A percentile compares a stretch with the other conserved stretches of the same genome.
phyloP scores from a whole-genome alignment of 1,140 invertebrate genomes.

The Magallana angulata region DNA sequence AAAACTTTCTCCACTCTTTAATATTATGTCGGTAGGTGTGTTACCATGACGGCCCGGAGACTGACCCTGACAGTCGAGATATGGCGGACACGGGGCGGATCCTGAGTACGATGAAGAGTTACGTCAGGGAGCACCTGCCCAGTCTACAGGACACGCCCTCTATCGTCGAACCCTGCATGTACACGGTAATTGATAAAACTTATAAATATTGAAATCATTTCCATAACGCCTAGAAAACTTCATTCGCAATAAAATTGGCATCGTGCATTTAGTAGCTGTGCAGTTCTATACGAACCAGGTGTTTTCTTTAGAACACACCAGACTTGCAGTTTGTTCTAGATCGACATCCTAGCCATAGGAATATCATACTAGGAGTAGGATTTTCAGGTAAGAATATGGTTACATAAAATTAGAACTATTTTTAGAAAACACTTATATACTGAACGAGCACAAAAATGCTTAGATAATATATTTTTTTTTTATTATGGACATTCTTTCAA shows the following conservation, averaged over 20 bases:
- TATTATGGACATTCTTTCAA: no score
- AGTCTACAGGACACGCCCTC: slow-evolving; percentile 64
- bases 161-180: slow-evolving; percentile 74
- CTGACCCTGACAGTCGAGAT: slow-evolving; percentile 72
- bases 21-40: slow-evolving; percentile 60
- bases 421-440: no score
- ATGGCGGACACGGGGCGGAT: slow-evolving; percentile 59
- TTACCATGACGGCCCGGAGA: slow-evolving; percentile 67
- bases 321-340: slow-evolving; percentile 76
- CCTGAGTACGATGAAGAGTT: slow-evolving; percentile 52
- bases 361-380: slow-evolving; percentile 76
- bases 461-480: no score
- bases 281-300: no score
- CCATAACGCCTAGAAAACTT: no score
- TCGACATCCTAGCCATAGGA: slow-evolving; percentile 71
- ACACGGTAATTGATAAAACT: slow-evolving; percentile 67
- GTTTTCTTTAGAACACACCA: slow-evolving; percentile 69
- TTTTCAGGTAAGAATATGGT: slow-evolving; percentile 72
- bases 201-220: no score
- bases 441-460: no score
- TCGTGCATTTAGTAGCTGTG: no score
- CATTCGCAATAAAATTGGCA: no score
- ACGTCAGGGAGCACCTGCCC: slow-evolving; percentile 65
- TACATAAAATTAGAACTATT: no score
- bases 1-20: no score